Conservation (phyloP, 2,888 invertebrate genomes). For the Pantelozetes paolii region DNA sequence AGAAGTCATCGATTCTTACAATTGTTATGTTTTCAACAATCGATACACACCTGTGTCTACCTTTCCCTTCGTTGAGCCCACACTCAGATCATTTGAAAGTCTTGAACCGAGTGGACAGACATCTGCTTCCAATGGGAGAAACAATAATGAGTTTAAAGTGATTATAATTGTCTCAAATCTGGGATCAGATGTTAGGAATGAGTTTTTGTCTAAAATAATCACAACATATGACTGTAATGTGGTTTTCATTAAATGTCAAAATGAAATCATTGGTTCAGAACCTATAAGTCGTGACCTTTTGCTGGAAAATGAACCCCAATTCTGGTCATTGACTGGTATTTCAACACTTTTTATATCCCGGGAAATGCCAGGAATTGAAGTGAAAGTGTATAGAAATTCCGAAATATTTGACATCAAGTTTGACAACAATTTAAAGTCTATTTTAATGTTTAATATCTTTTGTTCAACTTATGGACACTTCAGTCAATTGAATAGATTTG, state of each 20-base stretch:
- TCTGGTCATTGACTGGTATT: conserved; percentile 20
- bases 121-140: too few relatives aligned
- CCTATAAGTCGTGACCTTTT: background rate
- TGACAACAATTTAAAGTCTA: background rate
- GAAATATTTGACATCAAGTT: background rate
- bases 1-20: background rate
- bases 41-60: too few relatives aligned
- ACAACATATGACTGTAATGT: conserved; percentile 6
- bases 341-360: background rate
- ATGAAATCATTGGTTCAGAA: conserved; percentile 21
- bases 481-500: conserved; percentile 15
- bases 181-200: background rate
- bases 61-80: too few relatives aligned
- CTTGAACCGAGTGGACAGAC: too few relatives aligned
- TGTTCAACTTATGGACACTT: conserved; percentile 33
- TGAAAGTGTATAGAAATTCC: conserved; percentile 15
- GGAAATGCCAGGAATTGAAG: conserved; percentile 1
- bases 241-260: conserved; percentile 25
- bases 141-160: background rate
- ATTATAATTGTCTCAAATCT: conserved; percentile 13
- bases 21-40: background rate
- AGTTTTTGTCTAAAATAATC: background rate
- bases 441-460: conserved; percentile 7
- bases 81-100: too few relatives aligned
- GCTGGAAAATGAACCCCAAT: background rate